Evolutionary conservation across 2,113 vertebrate species (phyloP), one percentile per base, ranked within the genome.

Genomic region (Equus quagga): DNA sequence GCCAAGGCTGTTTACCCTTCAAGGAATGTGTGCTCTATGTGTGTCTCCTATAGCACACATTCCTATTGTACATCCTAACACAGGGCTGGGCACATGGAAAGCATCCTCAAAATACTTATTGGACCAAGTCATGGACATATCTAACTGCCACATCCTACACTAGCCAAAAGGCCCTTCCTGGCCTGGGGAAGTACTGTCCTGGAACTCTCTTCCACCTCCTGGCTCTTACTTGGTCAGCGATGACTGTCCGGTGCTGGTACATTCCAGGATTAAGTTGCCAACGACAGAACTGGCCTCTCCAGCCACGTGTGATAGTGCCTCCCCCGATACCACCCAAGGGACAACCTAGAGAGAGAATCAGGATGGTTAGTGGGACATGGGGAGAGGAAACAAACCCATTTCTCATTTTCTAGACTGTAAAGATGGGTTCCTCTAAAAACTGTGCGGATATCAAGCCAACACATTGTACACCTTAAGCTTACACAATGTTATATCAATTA

Each of bases 181-280:
- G 80, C 24, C 69, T 64, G 12, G 51, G 26, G 33, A 49, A 19
- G 21, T 69, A 9, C 31, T 75, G 26, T 89, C 62, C n/a, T 17
- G 58, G 54, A 44, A 6, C 31, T 79, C 6, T 91, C 72, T 62
- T 91, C 67, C 9, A 75, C 60, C 46, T 87, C 26, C 67, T 86
- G 83, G 81, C 81, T 92, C 89, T 24, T 98, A 99, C 99, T 99
- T 99, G 99, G 98, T 99, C 98, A 13, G 99, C 99, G 0, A 99
- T 98, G 80, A 99, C 99, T 0, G 99, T 99, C 98, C 98, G 99
- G 8, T 99, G 99, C 88, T 99, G 99, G 98, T 99, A 99, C 98
- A 99, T 99, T 80, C 99, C 99, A 73, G 99, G 99, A 79, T 99
- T 99, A 64, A 99, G 99, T 92, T 99, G 99, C 99, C 99, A 99